These are phyloP conservation scores for Copidosoma aretas DNA, from an alignment of 2,888 invertebrate genomes.

Conservation along the genomic window DNA sequence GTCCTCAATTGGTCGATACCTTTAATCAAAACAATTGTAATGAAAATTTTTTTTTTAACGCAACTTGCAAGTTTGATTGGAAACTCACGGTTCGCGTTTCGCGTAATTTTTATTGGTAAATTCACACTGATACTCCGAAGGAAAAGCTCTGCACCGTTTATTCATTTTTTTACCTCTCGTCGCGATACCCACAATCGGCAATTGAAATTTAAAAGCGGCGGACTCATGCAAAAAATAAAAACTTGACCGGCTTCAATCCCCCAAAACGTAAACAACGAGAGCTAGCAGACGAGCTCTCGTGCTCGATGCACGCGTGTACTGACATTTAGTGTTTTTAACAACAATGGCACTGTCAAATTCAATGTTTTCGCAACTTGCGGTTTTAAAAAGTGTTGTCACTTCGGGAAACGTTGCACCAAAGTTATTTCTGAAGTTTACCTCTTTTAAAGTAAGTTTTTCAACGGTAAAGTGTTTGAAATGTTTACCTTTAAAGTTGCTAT, in stretches of 20 bases:
- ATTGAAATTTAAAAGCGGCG: too few species aligned
- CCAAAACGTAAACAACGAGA: too few species aligned
- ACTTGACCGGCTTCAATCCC: too few species aligned
- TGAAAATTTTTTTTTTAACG: neutral
- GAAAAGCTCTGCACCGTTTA: conserved; percentile 38
- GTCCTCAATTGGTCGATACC: conserved; percentile 42
- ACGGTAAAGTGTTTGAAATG: too few species aligned
- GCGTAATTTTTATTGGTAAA: conserved; percentile 41
- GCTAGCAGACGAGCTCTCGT: conserved; percentile 5
- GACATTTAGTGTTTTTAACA: neutral
- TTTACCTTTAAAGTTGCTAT: too few species aligned
- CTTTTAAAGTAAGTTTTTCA: conserved; percentile 18
- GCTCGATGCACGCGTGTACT: too few species aligned
- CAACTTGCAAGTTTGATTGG: neutral
- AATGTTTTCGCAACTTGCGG: conserved; percentile 24
- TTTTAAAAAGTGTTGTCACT: conserved; percentile 28
- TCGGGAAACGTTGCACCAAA: neutral
- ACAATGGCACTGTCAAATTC: conserved; percentile 27
- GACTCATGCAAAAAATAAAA: too few species aligned
- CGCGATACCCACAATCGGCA: too few species aligned
- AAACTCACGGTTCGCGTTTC: conserved; percentile 44
- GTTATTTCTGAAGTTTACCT: conserved; percentile 17
- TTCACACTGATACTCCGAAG: conserved; percentile 48
- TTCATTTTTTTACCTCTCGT: conserved; percentile 3
- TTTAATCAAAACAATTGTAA: conserved; percentile 16